Percentiles rank a stretch among this genome's conserved stretches.
Evolutionary conservation across 2,113 vertebrate species (phyloP).

Genomic region (Spea bombifrons): DNA sequence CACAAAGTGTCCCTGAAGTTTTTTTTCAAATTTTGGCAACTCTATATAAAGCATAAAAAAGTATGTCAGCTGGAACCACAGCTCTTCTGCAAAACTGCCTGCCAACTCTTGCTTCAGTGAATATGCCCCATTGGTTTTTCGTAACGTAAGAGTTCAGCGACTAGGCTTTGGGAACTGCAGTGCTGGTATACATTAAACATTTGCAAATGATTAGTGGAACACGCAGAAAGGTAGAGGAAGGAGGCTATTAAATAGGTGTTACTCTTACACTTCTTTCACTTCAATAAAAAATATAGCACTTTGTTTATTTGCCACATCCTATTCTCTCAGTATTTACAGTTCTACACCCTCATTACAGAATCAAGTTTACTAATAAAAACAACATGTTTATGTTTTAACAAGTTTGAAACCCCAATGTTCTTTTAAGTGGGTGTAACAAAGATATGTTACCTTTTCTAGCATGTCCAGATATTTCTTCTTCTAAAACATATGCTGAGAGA

Average conservation of each 20-base stretch:
- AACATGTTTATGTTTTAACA: constrained; percentile 43
- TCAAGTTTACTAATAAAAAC: constrained; percentile 28
- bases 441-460: too few relatives aligned
- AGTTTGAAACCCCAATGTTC: neutral
- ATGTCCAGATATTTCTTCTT: too few relatives aligned
- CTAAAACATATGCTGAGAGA: too few relatives aligned
- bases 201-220: constrained; percentile 38
- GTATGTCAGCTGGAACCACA: too few relatives aligned
- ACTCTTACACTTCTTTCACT: constrained; percentile 34
- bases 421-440: too few relatives aligned
- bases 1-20: too few relatives aligned
- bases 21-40: too few relatives aligned
- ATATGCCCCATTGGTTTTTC: too few relatives aligned
- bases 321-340: constrained; percentile 18
- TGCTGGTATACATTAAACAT: constrained; percentile 22
- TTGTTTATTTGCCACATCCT: too few relatives aligned
- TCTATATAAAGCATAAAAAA: too few relatives aligned
- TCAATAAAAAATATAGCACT: neutral
- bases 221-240: constrained; percentile 29
- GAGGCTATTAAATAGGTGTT: constrained; percentile 38
- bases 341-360: constrained; percentile 36
- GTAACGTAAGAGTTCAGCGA: neutral
- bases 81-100: too few relatives aligned
- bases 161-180: constrained; percentile 13
- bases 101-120: too few relatives aligned